Evolutionary conservation across 1,140 invertebrate genomes (phyloP).

Genomic region (Halictus rubicundus): DNA sequence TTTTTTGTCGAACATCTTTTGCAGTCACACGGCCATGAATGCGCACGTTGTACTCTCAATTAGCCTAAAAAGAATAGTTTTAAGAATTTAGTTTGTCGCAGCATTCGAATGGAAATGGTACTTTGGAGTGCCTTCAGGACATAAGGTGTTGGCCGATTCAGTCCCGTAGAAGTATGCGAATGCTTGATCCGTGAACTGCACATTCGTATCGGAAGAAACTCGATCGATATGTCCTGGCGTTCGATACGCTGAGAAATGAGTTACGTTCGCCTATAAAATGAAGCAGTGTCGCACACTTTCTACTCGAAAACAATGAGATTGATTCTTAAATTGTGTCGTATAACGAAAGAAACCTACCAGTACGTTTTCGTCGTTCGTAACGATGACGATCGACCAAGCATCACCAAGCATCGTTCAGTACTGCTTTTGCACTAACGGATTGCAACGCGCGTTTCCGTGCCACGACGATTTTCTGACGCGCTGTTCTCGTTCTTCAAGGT

Average conservation of each 20-base stretch:
- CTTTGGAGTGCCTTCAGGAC: too few relatives aligned
- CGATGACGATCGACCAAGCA: constrained; percentile 38
- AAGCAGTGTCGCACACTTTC: too few relatives aligned
- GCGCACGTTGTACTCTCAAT: too few relatives aligned
- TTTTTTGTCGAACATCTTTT: too few relatives aligned
- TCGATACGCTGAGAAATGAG: too few relatives aligned
- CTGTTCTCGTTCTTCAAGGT: constrained; percentile 79
- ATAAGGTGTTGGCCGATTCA: too few relatives aligned
- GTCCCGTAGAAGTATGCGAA: background rate
- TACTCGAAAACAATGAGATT: background rate
- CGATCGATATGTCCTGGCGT: too few relatives aligned
- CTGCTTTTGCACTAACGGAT: constrained; percentile 79
- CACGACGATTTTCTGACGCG: background rate
- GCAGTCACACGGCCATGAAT: too few relatives aligned
- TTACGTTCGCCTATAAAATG: too few relatives aligned
- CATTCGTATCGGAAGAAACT: background rate
- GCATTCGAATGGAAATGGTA: too few relatives aligned
- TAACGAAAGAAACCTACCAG: constrained; percentile 71
- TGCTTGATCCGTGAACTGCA: background rate
- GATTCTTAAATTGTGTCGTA: background rate
- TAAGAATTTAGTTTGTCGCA: too few relatives aligned
- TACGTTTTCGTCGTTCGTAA: constrained; percentile 65
- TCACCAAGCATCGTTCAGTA: constrained; percentile 77
- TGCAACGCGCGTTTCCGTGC: constrained; percentile 31
- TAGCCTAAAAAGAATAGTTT: too few relatives aligned